phyloP scores from a whole-genome alignment of 2,797 vertebrate genomes.

The Zenarchopterus dispar region DNA sequence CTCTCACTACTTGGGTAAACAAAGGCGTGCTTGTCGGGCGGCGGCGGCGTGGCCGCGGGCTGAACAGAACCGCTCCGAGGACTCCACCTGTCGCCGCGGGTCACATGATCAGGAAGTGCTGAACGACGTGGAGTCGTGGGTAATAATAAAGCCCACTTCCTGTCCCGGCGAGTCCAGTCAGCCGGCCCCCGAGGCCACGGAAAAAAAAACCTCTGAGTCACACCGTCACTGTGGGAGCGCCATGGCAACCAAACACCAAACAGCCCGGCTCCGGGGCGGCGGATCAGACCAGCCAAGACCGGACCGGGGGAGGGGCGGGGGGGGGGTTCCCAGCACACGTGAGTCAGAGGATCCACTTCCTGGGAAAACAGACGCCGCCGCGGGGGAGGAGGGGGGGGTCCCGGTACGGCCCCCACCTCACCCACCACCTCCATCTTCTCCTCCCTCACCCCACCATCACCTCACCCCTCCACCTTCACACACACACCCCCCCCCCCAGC shows the following conservation, averaged over 20 bases:
- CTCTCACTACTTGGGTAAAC: no score
- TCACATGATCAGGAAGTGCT: neutral
- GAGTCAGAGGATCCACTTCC: constrained; percentile 39
- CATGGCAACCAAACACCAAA: constrained; percentile 80
- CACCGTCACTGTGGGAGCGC: constrained; percentile 43
- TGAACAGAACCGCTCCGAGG: constrained; percentile 32
- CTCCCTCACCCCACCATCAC: no score
- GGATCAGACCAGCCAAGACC: constrained; percentile 31
- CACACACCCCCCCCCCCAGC: no score
- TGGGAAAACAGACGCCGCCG: constrained; percentile 17
- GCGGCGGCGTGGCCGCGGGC: no score
- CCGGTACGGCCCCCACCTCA: no score
- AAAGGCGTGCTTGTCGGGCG: no score
- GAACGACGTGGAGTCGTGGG: constrained; percentile 6
- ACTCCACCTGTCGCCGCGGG: constrained; percentile 43
- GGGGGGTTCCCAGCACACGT: constrained; percentile 32
- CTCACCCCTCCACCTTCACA: no score
- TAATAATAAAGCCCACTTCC: constrained; percentile 67
- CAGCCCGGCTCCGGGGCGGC: constrained; percentile 31
- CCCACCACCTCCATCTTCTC: no score
- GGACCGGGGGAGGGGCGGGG: constrained; percentile 24
- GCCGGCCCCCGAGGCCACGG: constrained; percentile 56
- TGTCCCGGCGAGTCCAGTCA: constrained; percentile 31
- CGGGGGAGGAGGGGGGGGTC: neutral
- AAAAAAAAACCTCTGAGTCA: constrained; percentile 78